A percentile compares a stretch with the other conserved stretches of the same genome.
phyloP scores from a whole-genome alignment of 1,140 invertebrate genomes.

The Andrena cerasifolii region DNA sequence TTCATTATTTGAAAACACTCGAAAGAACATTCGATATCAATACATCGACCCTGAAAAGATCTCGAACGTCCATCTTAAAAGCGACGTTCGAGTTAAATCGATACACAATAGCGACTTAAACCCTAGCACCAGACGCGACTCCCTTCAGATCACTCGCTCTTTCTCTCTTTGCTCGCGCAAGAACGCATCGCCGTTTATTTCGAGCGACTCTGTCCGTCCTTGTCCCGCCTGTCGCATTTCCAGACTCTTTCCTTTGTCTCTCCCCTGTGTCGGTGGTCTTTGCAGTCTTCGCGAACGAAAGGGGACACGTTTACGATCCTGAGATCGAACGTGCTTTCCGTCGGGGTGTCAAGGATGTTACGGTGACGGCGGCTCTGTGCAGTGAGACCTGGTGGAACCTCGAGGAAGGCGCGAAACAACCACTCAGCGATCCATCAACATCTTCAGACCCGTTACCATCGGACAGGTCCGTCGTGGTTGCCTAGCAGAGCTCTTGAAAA shows the following conservation, averaged over 20 bases:
- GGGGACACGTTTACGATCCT: neutral
- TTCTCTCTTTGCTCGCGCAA: conserved; percentile 24
- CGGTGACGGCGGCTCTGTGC: conserved; percentile 5
- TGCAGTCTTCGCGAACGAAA: neutral
- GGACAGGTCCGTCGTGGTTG: too few relatives aligned
- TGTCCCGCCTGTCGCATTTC: neutral
- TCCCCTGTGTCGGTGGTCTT: neutral
- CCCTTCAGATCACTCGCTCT: conserved; percentile 24
- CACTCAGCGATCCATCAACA: neutral
- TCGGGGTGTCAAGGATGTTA: conserved; percentile 1
- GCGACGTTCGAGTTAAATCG: conserved; percentile 10
- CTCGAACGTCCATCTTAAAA: neutral
- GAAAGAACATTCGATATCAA: neutral
- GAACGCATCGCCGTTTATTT: conserved; percentile 13
- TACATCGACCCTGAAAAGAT: neutral
- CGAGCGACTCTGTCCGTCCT: neutral
- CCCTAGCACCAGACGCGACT: neutral
- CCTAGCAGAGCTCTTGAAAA: too few relatives aligned
- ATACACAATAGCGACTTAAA: neutral
- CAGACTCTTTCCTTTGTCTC: neutral
- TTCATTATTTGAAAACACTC: too few relatives aligned
- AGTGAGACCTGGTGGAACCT: too few relatives aligned
- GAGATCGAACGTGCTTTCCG: neutral
- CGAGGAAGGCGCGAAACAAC: conserved; percentile 24
- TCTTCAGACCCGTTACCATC: neutral